Base-by-base conservation (phyloP, 2,888 invertebrate species). In the Abrostola tripartita region DNA sequence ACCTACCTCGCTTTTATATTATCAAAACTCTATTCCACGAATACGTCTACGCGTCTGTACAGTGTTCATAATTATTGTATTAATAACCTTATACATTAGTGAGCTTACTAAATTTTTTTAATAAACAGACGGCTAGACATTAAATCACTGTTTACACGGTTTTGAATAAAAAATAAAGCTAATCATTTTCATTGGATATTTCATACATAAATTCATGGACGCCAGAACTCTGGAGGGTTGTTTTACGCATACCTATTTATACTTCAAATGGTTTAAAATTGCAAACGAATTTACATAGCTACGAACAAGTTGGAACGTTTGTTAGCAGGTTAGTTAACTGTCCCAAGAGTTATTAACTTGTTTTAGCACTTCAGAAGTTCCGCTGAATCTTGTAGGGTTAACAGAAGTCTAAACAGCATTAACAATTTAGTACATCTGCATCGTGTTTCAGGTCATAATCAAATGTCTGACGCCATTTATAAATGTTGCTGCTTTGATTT, bases 341-440 rank as follows among this genome's bases (percentile, higher is more conserved):
- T 59, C 61, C 71, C 71, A 65, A 59, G 76, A 70, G 71, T 70
- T 61, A 70, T 75, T 53, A 70, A 72, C 71, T 72, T 65, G 65
- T 74, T 69, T 54, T 52, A 52, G 37, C 42, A 61, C 56, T 72
- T 60, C 24, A 73, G 24, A 24, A 44, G 40, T 57, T 68, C 42
- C 57, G 60, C 74, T 72, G 57, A 54, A 56, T 65, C 40, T 64
- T 74, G 52, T 53, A 49, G 5, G 51, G 56, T 74, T 54, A 61
- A 24, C 24, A 12, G 24, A 42, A 42, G 37, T 64, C 12, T 42
- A 40, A 57, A 56, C 47, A 5, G 49, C 36, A 38, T 52, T 62
- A 52, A 55, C 14, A 38, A 24, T 36, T 9, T 11, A 24, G 14
- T 24, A 36, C 36, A 50, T 50, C 50, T 50, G 35, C 50, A 50